These are phyloP conservation scores for Epiblema foenella DNA, from an alignment of 2,888 invertebrate species.

Conservation along the genomic window DNA sequence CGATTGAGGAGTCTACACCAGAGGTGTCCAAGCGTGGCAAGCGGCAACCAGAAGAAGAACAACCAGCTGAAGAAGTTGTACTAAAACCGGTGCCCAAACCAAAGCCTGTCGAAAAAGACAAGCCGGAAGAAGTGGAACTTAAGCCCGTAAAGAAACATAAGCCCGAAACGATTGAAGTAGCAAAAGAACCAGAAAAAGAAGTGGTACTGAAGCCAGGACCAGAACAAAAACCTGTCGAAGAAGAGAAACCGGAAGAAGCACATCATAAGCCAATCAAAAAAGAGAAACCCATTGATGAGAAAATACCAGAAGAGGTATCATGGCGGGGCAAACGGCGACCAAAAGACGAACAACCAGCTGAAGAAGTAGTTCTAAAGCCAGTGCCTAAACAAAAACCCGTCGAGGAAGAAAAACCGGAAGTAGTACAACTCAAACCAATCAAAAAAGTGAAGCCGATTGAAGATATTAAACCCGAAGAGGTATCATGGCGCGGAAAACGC, in stretches of 20 bases:
- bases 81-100: slow-evolving; percentile 64
- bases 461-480: slow-evolving; percentile 67
- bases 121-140: slow-evolving; percentile 57
- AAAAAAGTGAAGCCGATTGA: slow-evolving; percentile 46
- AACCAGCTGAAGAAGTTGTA: slow-evolving; percentile 53
- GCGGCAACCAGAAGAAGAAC: slow-evolving; percentile 46
- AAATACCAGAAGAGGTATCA: slow-evolving; percentile 64
- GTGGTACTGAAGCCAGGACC: slow-evolving; percentile 57
- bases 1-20: slow-evolving; percentile 53
- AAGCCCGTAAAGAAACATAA: slow-evolving; percentile 57
- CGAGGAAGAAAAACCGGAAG: slow-evolving; percentile 67
- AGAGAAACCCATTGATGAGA: slow-evolving; percentile 52
- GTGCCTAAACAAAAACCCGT: slow-evolving; percentile 57
- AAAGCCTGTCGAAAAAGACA: slow-evolving; percentile 48
- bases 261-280: slow-evolving; percentile 46
- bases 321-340: slow-evolving; percentile 49
- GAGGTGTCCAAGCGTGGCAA: slow-evolving; percentile 50
- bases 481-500: slow-evolving; percentile 49
- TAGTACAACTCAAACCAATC: slow-evolving; percentile 54
- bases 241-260: slow-evolving; percentile 49
- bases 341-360: slow-evolving; percentile 55
- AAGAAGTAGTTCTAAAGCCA: slow-evolving; percentile 66
- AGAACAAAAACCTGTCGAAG: slow-evolving; percentile 50
- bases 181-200: slow-evolving; percentile 57
- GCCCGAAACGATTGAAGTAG: slow-evolving; percentile 51